Evolutionary conservation across 2,113 vertebrate species (phyloP).

Genomic region (Malaclemys terrapin): DNA sequence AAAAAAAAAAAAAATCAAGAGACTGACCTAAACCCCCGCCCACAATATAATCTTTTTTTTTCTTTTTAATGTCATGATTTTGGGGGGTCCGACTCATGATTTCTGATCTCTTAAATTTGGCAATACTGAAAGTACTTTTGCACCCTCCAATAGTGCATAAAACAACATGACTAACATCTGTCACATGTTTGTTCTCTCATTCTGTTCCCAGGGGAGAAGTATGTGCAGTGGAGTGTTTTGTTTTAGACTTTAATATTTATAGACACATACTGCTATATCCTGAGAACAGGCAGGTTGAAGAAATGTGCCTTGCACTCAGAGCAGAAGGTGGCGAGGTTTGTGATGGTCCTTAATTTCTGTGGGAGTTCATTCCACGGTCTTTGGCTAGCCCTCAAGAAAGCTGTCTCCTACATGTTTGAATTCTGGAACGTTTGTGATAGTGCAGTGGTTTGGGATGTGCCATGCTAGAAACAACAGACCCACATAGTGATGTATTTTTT

Average conservation of each 20-base stretch:
- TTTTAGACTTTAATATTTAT: not conserved
- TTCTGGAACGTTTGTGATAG: not conserved
- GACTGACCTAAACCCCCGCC: no score
- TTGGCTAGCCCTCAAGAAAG: not conserved
- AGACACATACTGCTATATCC: not conserved
- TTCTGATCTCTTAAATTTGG: not conserved
- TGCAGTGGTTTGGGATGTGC: not conserved
- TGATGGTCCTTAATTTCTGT: not conserved
- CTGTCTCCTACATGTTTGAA: not conserved
- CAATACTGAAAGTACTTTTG: not conserved
- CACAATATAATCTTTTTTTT: not conserved
- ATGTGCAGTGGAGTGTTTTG: not conserved
- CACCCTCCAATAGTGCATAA: not conserved
- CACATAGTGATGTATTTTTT: not conserved
- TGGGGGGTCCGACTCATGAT: not conserved
- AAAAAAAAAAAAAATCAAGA: no score
- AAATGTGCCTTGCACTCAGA: not conserved
- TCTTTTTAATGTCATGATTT: not conserved
- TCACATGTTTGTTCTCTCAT: not conserved
- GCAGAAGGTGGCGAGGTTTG: not conserved
- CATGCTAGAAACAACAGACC: not conserved
- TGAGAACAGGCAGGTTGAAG: not conserved
- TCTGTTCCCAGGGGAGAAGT: not conserved
- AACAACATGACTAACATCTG: not conserved
- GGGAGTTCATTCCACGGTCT: not conserved